A percentile compares a stretch with the other conserved stretches of the same genome.
Evolutionary conservation across 1,140 invertebrate species (phyloP).

Genomic region (Rhopalosiphum padi): DNA sequence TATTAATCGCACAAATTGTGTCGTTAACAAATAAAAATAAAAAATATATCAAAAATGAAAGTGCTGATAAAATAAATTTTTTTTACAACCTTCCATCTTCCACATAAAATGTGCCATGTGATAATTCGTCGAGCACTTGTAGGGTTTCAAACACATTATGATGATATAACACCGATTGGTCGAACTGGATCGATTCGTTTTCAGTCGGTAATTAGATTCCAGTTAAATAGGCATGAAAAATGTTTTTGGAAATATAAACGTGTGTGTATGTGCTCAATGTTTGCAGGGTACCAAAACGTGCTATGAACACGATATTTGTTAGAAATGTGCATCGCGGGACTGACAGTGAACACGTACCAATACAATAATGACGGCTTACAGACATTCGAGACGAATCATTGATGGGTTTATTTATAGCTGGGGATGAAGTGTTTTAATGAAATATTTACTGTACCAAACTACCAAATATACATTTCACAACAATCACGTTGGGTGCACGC

Average conservation of each 20-base stretch:
- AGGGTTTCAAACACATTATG: background rate
- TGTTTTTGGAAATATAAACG: background rate
- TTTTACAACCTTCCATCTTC: background rate
- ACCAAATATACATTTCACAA: background rate
- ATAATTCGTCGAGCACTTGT: background rate
- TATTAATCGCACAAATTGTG: background rate
- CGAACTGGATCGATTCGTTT: background rate
- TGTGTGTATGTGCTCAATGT: background rate
- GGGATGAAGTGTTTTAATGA: background rate
- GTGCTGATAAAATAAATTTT: background rate
- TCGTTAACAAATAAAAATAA: background rate
- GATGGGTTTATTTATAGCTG: constrained; percentile 11
- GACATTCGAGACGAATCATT: background rate
- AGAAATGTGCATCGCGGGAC: background rate
- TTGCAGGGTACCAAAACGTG: background rate
- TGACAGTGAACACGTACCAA: constrained; percentile 8
- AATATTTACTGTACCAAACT: background rate
- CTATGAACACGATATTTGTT: background rate
- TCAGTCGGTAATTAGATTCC: background rate
- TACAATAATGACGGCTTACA: constrained; percentile 25
- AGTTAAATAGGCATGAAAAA: background rate
- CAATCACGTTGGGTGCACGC: background rate
- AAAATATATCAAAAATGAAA: background rate
- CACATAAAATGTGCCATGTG: background rate
- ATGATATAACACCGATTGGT: background rate